Evolutionary conservation across 2,888 invertebrate species (phyloP), one percentile per base, ranked within the genome.

Genomic region (Eristalis tenax): DNA sequence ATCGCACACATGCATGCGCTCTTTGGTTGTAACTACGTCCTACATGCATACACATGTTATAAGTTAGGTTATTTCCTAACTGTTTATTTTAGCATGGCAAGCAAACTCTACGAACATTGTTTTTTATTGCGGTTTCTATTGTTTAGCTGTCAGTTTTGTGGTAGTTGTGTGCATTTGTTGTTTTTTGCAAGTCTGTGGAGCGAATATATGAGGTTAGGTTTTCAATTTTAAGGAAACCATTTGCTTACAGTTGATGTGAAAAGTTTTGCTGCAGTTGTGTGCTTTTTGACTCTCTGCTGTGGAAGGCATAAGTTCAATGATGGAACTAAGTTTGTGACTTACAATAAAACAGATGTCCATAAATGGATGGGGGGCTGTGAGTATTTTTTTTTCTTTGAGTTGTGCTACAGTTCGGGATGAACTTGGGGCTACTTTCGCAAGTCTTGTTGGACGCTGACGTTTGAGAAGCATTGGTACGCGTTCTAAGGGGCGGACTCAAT

Each of bases 131-230:
- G 50, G 66, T 80, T 66, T 80, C 74, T 61, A 63, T 80, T 74
- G 80, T 80, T 80, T 80, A 57, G 74, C 66, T 80, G 73, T 50
- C 74, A 74, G 63, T 80, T 80, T 61, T 80, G 73, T 80, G 66
- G 73, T 59, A 50, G 61, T 61, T 70, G 43, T 28, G 59, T 59
- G 59, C 15, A 15, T 13, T 68, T 69, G 40, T 69, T 69, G 61
- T 63, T 77, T 68, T 59, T 26, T 59, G 59, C 26, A 50, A n/a
- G 50, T 50, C 50, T 50, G 18, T n/a, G 18, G 18, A 50, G 18
- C 50, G 18, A 50, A 18, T 18, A 50, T 50, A 18, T 18, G 50
- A n/a, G 50, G 50, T 50, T 50, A 50, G 50, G 50, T n/a, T 50
- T 50, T 18, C 18, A 50, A 18, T 50, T 50, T 50, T 50, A 10